A percentile compares a stretch with the other conserved stretches of the same genome.
phyloP scores from a whole-genome alignment of 2,797 vertebrate species.

The Pelochelys cantorii region DNA sequence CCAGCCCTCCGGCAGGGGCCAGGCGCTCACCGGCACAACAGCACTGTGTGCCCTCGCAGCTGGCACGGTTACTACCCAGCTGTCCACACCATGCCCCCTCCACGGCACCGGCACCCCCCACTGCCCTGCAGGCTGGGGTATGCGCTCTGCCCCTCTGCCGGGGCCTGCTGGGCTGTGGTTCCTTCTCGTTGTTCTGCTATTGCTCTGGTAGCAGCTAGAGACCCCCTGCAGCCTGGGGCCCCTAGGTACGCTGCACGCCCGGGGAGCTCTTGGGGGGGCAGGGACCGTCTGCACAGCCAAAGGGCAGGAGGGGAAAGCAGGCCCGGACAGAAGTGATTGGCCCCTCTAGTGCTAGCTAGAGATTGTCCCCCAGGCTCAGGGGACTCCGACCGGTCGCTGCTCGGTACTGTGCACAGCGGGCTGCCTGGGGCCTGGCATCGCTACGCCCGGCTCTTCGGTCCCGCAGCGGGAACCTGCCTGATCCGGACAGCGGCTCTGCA shows the following conservation, averaged over 20 bases:
- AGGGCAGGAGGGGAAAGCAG: background rate
- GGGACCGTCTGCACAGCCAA: background rate
- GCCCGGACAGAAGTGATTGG: background rate
- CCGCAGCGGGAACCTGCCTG: too few species aligned
- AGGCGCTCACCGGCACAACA: background rate
- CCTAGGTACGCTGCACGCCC: background rate
- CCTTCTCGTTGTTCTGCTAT: too few species aligned
- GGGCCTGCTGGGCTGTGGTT: too few species aligned
- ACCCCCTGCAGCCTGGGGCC: too few species aligned
- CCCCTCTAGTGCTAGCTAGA: background rate
- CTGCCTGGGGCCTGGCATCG: background rate
- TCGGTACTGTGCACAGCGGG: background rate
- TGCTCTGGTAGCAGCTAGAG: too few species aligned
- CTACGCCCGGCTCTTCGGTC: background rate
- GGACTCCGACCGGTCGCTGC: background rate
- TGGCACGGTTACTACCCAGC: too few species aligned
- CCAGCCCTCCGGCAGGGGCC: background rate
- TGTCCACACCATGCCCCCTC: too few species aligned
- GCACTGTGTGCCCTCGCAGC: too few species aligned
- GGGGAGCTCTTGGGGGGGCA: background rate
- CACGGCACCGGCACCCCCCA: too few species aligned
- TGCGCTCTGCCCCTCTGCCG: too few species aligned
- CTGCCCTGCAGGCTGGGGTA: too few species aligned
- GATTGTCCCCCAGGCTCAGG: background rate
- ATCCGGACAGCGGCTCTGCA: background rate